Evolutionary conservation across 2,113 vertebrate genomes (phyloP).

Genomic region (Pionites leucogaster): DNA sequence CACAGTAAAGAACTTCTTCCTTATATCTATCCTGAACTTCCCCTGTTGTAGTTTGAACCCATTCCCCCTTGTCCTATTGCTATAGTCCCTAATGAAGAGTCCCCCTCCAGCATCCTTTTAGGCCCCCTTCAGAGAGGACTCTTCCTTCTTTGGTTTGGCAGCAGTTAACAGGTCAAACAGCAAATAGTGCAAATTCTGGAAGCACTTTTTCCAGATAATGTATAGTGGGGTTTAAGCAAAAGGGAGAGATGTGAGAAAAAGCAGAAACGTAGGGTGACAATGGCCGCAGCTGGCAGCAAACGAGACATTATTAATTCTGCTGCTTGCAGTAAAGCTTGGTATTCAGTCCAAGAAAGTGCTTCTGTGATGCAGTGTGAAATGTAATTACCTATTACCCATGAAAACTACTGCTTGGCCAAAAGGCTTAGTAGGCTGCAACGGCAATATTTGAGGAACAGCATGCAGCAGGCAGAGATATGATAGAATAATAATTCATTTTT

Average conservation of each 20-base stretch:
- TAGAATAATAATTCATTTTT: not conserved
- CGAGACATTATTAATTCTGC: not conserved
- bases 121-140: not conserved
- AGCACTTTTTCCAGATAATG: not conserved
- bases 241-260: fast-evolving
- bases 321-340: not conserved
- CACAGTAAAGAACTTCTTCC: not conserved
- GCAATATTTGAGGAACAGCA: not conserved
- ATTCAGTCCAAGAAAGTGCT: not conserved
- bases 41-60: not conserved
- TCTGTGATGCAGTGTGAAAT: not conserved
- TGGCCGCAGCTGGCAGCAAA: not conserved
- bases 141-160: not conserved
- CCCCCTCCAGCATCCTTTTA: not conserved
- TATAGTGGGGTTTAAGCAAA: not conserved
- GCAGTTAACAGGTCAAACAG: not conserved
- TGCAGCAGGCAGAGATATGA: not conserved
- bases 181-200: not conserved
- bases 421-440: not conserved
- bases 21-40: not conserved
- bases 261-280: not conserved
- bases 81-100: not conserved
- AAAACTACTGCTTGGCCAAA: not conserved
- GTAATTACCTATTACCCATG: not conserved
- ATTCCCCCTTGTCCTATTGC: not conserved